phyloP scores from a whole-genome alignment of 2,113 vertebrate genomes.

The Acanthochromis polyacanthus region DNA sequence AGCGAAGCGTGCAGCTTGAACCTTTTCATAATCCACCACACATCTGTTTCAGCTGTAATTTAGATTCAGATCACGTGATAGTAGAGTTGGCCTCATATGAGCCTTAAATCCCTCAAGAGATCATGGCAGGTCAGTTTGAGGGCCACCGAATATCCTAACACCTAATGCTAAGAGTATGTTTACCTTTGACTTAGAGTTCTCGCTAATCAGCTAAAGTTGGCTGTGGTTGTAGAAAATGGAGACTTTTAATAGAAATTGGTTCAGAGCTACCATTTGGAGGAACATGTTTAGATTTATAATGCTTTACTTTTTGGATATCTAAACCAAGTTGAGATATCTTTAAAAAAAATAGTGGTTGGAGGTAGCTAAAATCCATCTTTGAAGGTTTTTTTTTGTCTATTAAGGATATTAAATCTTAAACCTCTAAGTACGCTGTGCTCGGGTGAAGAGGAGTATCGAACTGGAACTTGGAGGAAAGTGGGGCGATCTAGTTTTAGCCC shows the following conservation, averaged over 20 bases:
- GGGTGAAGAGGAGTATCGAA: constrained; percentile 23
- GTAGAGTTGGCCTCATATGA: constrained; percentile 22
- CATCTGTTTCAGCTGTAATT: constrained; percentile 75
- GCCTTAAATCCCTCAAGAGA: constrained; percentile 54
- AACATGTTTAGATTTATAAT: background rate
- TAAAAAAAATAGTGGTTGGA: background rate
- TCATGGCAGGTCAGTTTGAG: constrained; percentile 24
- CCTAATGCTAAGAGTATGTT: background rate
- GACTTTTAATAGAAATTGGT: background rate
- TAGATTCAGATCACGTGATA: constrained; percentile 56
- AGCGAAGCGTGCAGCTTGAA: constrained; percentile 35
- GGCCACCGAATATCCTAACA: constrained; percentile 8
- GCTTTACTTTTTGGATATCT: background rate
- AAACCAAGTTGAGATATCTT: background rate
- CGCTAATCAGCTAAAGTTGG: background rate
- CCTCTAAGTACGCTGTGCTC: background rate
- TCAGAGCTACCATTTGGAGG: background rate
- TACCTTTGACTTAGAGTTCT: background rate
- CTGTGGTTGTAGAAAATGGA: background rate
- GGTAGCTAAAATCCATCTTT: background rate
- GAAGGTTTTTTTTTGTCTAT: background rate
- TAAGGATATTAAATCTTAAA: constrained; percentile 17
- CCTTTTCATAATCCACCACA: constrained; percentile 67
- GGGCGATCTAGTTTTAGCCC: constrained; percentile 35
- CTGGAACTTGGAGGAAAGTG: constrained; percentile 38